These are phyloP conservation scores for Aldabrachelys gigantea DNA, from an alignment of 2,113 vertebrate genomes.

Conservation along the genomic window DNA sequence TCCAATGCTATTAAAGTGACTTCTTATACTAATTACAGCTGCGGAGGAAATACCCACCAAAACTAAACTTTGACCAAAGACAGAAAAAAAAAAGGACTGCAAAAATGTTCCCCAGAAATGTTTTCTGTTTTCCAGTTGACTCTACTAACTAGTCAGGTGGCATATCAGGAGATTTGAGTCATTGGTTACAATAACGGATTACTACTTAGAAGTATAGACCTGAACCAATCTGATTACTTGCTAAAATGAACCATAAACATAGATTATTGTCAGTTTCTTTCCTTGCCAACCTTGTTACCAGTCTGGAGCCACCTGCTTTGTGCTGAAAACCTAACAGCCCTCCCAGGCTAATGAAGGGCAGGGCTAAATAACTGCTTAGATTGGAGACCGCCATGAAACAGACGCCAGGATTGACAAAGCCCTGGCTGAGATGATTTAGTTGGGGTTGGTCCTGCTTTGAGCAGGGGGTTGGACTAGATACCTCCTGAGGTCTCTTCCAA, in stretches of 20 bases:
- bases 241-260: constrained; percentile 60
- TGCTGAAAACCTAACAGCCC: neutral
- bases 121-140: constrained; percentile 21
- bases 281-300: constrained; percentile 59
- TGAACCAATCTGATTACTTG: constrained; percentile 67
- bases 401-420: too few species aligned
- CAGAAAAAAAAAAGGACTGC: neutral
- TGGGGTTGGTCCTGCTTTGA: too few species aligned
- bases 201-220: constrained; percentile 11
- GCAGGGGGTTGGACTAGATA: too few species aligned
- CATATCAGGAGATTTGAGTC: constrained; percentile 51
- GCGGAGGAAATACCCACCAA: neutral
- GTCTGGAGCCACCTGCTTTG: constrained; percentile 37
- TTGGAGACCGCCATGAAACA: neutral
- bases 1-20: constrained; percentile 41
- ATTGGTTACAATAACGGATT: constrained; percentile 51
- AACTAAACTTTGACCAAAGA: neutral
- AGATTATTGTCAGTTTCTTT: constrained; percentile 45
- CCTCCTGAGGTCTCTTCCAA: too few species aligned
- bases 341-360: neutral
- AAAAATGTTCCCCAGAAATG: neutral
- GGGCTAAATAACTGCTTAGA: neutral
- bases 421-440: too few species aligned
- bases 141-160: constrained; percentile 51
- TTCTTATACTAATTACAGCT: neutral